A percentile compares a stretch with the other conserved stretches of the same genome.
phyloP scores from a whole-genome alignment of 1,140 invertebrate species.

The Meloidogyne exigua region DNA sequence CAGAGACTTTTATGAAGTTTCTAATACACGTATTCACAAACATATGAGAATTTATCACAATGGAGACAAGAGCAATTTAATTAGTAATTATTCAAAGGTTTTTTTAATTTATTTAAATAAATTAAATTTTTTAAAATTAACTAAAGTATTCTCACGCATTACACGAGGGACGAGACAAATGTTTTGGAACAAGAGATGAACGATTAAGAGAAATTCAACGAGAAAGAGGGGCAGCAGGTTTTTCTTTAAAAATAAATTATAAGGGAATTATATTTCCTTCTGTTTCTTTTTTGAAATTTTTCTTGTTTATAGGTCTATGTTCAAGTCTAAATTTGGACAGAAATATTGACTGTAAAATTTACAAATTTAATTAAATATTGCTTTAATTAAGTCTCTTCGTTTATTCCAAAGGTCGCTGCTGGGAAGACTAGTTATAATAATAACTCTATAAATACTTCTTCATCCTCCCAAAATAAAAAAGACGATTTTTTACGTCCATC shows the following conservation, averaged over 20 bases:
- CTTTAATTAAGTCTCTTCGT: neutral
- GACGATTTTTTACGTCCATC: neutral
- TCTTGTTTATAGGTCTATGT: neutral
- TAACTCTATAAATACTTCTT: neutral
- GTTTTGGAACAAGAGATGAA: conserved; percentile 28
- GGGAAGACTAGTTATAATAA: neutral
- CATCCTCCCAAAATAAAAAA: neutral
- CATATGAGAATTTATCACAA: conserved; percentile 26
- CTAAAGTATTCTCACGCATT: conserved; percentile 15
- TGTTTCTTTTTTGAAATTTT: too few species aligned
- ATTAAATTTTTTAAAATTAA: neutral
- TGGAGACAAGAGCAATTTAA: conserved; percentile 13
- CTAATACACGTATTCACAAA: conserved; percentile 28
- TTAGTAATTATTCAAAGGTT: conserved; percentile 27
- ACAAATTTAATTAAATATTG: too few species aligned
- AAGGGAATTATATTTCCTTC: too few species aligned
- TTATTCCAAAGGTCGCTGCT: neutral
- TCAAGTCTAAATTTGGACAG: neutral
- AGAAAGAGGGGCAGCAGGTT: neutral
- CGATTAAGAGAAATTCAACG: conserved; percentile 7
- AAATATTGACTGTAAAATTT: neutral
- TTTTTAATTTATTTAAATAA: neutral
- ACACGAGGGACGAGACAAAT: conserved; percentile 20
- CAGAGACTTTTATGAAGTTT: conserved; percentile 33
- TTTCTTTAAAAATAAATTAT: neutral